Evolutionary conservation across 2,113 vertebrate species (phyloP).

Genomic region (Vombatus ursinus): DNA sequence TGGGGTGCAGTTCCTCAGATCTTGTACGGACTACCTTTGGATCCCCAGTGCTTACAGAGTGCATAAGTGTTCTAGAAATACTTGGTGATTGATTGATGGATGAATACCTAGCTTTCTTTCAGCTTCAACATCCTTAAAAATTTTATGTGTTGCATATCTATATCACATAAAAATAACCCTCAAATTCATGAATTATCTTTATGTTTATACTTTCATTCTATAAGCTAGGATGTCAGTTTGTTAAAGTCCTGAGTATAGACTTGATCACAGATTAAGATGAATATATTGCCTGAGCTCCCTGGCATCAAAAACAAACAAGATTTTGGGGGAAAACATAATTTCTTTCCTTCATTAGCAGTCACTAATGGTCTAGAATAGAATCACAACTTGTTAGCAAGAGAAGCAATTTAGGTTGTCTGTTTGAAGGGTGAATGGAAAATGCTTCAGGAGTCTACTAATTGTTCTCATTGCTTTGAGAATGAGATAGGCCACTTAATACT

Average conservation of each 20-base stretch:
- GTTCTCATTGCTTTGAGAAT: neutral
- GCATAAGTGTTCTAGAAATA: neutral
- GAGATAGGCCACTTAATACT: neutral
- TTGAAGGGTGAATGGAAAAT: neutral
- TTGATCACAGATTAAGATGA: neutral
- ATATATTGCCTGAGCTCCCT: neutral
- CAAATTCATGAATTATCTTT: neutral
- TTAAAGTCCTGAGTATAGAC: neutral
- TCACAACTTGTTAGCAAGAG: neutral
- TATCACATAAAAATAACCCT: neutral
- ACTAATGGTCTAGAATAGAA: neutral
- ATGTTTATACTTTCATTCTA: neutral
- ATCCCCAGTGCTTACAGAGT: neutral
- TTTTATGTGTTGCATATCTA: neutral
- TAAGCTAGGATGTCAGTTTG: neutral
- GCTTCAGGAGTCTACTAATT: neutral
- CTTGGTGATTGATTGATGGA: neutral
- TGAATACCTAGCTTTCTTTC: neutral
- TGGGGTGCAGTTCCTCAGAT: neutral
- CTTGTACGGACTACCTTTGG: neutral
- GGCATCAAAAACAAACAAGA: neutral
- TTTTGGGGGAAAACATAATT: neutral
- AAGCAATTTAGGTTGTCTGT: neutral
- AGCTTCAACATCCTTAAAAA: neutral
- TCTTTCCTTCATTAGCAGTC: neutral